A percentile compares a stretch with the other conserved stretches of the same genome.
phyloP scores from a whole-genome alignment of 2,113 vertebrate species.

The Ascaphus truei region DNA sequence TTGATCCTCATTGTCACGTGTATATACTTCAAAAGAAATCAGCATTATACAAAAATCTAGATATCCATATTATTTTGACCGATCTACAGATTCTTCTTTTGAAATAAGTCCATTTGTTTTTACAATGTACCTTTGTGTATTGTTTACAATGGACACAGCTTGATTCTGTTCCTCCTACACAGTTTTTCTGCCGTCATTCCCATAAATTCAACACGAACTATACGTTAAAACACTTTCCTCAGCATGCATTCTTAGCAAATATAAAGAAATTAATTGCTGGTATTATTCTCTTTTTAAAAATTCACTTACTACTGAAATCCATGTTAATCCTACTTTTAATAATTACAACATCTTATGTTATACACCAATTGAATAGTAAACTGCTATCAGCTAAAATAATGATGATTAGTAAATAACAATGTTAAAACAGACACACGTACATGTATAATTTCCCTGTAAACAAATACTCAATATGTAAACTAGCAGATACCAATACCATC shows the following conservation, averaged over 20 bases:
- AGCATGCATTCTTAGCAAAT: conserved; percentile 26
- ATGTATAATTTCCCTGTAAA: too few relatives aligned
- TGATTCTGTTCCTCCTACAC: conserved; percentile 35
- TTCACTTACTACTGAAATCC: conserved; percentile 25
- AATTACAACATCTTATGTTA: neutral
- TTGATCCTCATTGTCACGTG: neutral
- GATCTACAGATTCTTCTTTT: neutral
- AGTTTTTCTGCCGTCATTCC: neutral
- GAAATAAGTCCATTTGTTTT: conserved; percentile 13
- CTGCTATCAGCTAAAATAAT: neutral
- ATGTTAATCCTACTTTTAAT: conserved; percentile 20
- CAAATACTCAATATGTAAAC: too few relatives aligned
- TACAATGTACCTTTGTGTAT: conserved; percentile 26
- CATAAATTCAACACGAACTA: conserved; percentile 9
- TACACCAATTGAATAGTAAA: neutral
- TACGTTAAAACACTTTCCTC: conserved; percentile 24
- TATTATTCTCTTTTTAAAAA: conserved; percentile 32
- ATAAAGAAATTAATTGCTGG: conserved; percentile 35
- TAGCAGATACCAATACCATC: too few relatives aligned
- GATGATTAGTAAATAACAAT: too few relatives aligned
- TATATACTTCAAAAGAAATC: conserved; percentile 42
- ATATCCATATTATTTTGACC: neutral
- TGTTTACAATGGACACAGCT: neutral
- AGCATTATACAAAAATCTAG: conserved; percentile 37
- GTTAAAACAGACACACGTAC: neutral